A percentile compares a stretch with the other conserved stretches of the same genome.
Evolutionary conservation across 1,140 invertebrate species (phyloP).

Genomic region (Aphaenogaster ashmeadi): DNA sequence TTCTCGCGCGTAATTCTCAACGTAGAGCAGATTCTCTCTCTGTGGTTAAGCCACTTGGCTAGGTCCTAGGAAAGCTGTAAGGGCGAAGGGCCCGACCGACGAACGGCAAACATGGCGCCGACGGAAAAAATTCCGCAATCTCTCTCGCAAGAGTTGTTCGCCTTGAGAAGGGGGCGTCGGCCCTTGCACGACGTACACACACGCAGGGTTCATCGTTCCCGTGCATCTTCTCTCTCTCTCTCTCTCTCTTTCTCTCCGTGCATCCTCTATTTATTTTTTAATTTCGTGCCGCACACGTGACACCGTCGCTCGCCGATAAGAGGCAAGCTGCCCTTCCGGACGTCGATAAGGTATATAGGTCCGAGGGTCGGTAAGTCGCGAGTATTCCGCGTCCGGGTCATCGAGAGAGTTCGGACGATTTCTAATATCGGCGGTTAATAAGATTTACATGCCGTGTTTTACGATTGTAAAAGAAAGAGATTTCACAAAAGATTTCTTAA

Average conservation of each 20-base stretch:
- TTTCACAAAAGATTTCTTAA: no score
- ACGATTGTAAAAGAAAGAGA: no score
- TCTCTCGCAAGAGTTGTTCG: conserved; percentile 81
- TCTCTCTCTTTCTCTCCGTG: not conserved
- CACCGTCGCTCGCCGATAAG: conserved; percentile 16
- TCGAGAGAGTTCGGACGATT: not conserved
- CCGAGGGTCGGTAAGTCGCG: conserved; percentile 2
- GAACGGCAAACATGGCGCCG: conserved; percentile 66
- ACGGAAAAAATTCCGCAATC: conserved; percentile 81
- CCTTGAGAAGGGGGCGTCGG: conserved; percentile 84
- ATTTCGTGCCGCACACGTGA: conserved; percentile 59
- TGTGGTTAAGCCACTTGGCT: not conserved
- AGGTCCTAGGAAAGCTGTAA: conserved; percentile 15
- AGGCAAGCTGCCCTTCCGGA: not conserved
- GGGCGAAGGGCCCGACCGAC: conserved; percentile 23
- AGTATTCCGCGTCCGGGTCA: not conserved
- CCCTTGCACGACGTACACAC: conserved; percentile 78
- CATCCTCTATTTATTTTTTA: conserved; percentile 71
- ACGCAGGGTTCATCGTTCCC: conserved; percentile 75
- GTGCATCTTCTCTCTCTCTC: conserved; percentile 26
- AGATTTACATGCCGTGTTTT: no score
- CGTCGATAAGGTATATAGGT: not conserved
- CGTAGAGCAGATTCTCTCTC: not conserved
- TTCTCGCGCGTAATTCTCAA: conserved; percentile 26
- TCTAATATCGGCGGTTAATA: no score